Percentiles rank a stretch among this genome's conserved stretches.
Conservation (phyloP, 2,797 vertebrate species). For the Pseudochaenichthys georgianus region DNA sequence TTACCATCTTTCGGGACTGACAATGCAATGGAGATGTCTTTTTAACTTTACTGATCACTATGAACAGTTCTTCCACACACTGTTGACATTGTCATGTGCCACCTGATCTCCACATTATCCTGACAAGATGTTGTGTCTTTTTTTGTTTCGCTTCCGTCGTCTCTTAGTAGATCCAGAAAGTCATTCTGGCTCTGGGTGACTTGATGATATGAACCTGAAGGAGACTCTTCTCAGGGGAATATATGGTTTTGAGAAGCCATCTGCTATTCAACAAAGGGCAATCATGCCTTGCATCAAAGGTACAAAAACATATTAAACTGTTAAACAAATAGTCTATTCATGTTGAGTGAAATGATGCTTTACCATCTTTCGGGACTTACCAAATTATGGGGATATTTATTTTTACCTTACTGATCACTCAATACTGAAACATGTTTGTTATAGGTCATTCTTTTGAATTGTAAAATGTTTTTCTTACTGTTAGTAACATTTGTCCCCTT, state of each 20-base stretch:
- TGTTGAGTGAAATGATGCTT: slow-evolving; percentile 92
- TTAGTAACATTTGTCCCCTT: slow-evolving; percentile 16
- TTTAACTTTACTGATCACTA: slow-evolving; percentile 91
- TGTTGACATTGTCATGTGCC: background rate
- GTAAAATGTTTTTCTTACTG: background rate
- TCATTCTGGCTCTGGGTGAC: slow-evolving; percentile 97
- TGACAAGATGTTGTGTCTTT: background rate
- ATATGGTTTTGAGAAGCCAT: slow-evolving; percentile 99
- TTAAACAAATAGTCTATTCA: accelerated
- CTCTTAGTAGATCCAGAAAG: slow-evolving; percentile 93
- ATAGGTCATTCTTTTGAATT: background rate
- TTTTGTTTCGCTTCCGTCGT: background rate
- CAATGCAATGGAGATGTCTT: slow-evolving; percentile 87
- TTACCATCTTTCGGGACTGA: slow-evolving; percentile 99
- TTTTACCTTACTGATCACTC: slow-evolving; percentile 90
- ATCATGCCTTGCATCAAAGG: slow-evolving; percentile 99
- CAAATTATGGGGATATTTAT: slow-evolving; percentile 88
- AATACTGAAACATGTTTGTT: background rate
- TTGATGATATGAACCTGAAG: slow-evolving; percentile 99
- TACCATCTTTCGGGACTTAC: slow-evolving; percentile 98
- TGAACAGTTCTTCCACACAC: slow-evolving; percentile 28
- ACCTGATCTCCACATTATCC: background rate
- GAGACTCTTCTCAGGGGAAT: slow-evolving; percentile 97
- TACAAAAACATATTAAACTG: slow-evolving; percentile 53
- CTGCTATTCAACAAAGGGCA: slow-evolving; percentile 98